Evolutionary conservation across 2,888 invertebrate species (phyloP), one percentile per base, ranked within the genome.

Genomic region (Cactoblastis cactorum): DNA sequence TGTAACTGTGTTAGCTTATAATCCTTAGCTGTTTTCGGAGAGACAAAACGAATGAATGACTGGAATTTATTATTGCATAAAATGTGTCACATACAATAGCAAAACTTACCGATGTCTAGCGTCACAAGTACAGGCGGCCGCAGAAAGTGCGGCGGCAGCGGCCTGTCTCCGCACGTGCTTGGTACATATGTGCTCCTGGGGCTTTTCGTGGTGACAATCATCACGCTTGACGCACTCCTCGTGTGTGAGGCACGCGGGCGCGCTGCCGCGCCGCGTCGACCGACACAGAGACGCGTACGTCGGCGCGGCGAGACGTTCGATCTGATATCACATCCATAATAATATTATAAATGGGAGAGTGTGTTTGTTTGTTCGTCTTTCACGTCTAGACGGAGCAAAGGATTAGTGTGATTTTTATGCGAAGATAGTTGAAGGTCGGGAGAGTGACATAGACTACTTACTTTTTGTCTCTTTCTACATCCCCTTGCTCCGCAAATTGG

Each of bases 281-380:
- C 92, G 92, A 32, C 83, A 73, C 50, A 92, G 57, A n/a, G 92
- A 93, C 11, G 94, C 91, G 64, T 92, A 91, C 0, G 94, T 94
- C 1, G 93, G 93, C 0, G 93, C 92, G 5, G 92, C 87, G 51
- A 94, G 90, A 50, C 94, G 88, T 18, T 92, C 92, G 63, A 93
- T 83, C 93, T 93, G 64, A 4, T n/a, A n/a, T n/a, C n/a, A 15
- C 5, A 2, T 1, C 12, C 32, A 32, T 12, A 6, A 28, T 28
- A 9, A 6, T 22, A 22, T 3, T 6, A 22, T 6, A 28, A n/a
- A 1, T 28, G 1, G 5, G 28, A 28, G 4, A 28, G 28, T 28
- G n/a, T n/a, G n/a, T 3, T 22, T 22, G 22, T 22, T 22, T 22
- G 22, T 4, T 6, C 3, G 22, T 6, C 22, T 22, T 22, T n/a